A percentile compares a stretch with the other conserved stretches of the same genome.
These are phyloP conservation scores for Pycnonotus jocosus DNA, from an alignment of 2,113 vertebrate species.

Conservation along the genomic window DNA sequence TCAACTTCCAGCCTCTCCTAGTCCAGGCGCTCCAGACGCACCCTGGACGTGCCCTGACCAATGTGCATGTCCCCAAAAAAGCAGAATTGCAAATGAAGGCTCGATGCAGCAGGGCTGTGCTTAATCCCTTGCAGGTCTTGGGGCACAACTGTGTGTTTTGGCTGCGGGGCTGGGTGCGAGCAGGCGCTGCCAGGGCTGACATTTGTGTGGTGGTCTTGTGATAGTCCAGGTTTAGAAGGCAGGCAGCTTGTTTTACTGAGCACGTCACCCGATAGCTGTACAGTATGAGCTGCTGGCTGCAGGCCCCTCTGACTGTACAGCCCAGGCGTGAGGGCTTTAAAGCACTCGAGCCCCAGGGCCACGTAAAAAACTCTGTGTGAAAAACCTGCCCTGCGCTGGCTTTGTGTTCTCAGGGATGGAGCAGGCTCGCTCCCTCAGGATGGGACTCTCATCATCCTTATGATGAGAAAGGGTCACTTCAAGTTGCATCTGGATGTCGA, in stretches of 20 bases:
- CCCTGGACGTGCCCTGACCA: not conserved
- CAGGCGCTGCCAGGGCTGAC: not conserved
- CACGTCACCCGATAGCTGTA: not conserved
- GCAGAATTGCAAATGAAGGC: accelerated
- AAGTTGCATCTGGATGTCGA: not conserved
- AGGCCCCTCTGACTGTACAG: not conserved
- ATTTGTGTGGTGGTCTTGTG: not conserved
- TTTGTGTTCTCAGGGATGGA: not conserved
- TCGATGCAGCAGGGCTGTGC: not conserved
- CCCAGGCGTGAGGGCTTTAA: accelerated
- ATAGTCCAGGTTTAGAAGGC: slow-evolving; percentile 8
- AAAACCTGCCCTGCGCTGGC: not conserved
- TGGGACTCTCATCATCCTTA: accelerated
- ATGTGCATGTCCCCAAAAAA: accelerated
- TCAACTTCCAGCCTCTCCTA: not conserved
- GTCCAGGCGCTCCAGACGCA: accelerated
- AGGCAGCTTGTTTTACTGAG: not conserved
- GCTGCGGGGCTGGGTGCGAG: not conserved
- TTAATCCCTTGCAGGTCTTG: accelerated
- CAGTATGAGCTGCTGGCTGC: not conserved
- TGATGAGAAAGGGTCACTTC: not conserved
- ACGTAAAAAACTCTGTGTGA: accelerated
- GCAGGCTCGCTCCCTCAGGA: not conserved
- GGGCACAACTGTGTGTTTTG: accelerated
- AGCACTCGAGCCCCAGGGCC: accelerated